phyloP scores from a whole-genome alignment of 35 echinoderm and acorn worm genomes.

The Ophiothrix spiculata region DNA sequence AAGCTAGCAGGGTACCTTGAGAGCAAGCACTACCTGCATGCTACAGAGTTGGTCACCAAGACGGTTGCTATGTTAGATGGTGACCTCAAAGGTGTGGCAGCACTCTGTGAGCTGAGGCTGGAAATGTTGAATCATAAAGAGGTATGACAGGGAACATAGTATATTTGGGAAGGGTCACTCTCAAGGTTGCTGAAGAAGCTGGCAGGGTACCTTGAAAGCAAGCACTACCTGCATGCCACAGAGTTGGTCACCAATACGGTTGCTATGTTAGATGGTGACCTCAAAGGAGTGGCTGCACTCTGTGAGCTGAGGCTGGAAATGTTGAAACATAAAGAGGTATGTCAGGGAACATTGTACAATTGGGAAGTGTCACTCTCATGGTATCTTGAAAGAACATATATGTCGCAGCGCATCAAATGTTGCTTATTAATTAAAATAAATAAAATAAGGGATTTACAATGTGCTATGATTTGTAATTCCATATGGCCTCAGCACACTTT shows the following conservation, averaged over 20 bases:
- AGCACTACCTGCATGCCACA: constrained; percentile 95
- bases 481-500: too few species aligned
- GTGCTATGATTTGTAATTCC: too few species aligned
- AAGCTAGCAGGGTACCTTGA: constrained; percentile 66
- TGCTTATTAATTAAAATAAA: too few species aligned
- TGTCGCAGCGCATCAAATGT: too few species aligned
- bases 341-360: too few species aligned
- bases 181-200: too few species aligned
- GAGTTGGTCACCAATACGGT: constrained; percentile 82
- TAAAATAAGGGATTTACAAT: too few species aligned
- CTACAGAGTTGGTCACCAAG: constrained; percentile 81
- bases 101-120: constrained; percentile 71
- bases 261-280: constrained; percentile 65
- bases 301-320: constrained; percentile 83
- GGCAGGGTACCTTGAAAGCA: constrained; percentile 65
- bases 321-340: constrained; percentile 80
- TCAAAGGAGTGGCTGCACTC: constrained; percentile 90
- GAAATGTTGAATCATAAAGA: constrained; percentile 85
- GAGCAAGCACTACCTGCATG: constrained; percentile 94
- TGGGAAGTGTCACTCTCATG: too few species aligned
- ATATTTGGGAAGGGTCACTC: too few species aligned
- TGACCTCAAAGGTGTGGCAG: constrained; percentile 87
- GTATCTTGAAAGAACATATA: too few species aligned
- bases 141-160: too few species aligned
- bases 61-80: constrained; percentile 76